Evolutionary conservation across 2,113 vertebrate genomes (phyloP).

Genomic region (Forbesichthys papilliferus): DNA sequence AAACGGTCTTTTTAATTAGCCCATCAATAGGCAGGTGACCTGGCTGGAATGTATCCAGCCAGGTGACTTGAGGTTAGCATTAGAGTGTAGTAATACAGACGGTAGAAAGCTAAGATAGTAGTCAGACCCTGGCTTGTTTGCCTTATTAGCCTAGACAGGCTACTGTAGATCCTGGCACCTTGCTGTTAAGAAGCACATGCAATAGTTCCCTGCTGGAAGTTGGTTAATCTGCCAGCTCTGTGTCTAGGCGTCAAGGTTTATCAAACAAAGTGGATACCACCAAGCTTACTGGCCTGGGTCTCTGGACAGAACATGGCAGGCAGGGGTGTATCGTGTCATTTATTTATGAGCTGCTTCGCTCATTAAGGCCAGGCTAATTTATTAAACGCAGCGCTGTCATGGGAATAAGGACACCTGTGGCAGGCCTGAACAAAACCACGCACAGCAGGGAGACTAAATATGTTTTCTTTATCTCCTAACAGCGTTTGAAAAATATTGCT

Average conservation of each 20-base stretch:
- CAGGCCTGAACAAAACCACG: slow-evolving; percentile 26
- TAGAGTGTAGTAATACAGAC: background rate
- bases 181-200: background rate
- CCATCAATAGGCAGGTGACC: slow-evolving; percentile 31
- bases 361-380: slow-evolving; percentile 17
- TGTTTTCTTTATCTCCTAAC: slow-evolving; percentile 20
- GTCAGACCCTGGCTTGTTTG: background rate
- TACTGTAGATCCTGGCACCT: background rate
- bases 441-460: slow-evolving; percentile 35
- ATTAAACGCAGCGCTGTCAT: slow-evolving; percentile 34
- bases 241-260: slow-evolving; percentile 9
- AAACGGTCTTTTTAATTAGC: slow-evolving; percentile 24
- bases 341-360: slow-evolving; percentile 29
- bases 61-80: background rate
- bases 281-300: background rate
- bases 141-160: background rate
- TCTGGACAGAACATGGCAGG: background rate
- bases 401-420: slow-evolving; percentile 35
- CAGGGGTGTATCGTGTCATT: slow-evolving; percentile 14
- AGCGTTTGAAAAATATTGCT: background rate
- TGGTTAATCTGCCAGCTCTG: background rate
- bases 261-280: slow-evolving; percentile 7
- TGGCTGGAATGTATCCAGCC: slow-evolving; percentile 20
- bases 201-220: background rate
- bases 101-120: background rate